These are phyloP conservation scores for Barnardius zonarius DNA, from an alignment of 2,113 vertebrate species.

Conservation along the genomic window DNA sequence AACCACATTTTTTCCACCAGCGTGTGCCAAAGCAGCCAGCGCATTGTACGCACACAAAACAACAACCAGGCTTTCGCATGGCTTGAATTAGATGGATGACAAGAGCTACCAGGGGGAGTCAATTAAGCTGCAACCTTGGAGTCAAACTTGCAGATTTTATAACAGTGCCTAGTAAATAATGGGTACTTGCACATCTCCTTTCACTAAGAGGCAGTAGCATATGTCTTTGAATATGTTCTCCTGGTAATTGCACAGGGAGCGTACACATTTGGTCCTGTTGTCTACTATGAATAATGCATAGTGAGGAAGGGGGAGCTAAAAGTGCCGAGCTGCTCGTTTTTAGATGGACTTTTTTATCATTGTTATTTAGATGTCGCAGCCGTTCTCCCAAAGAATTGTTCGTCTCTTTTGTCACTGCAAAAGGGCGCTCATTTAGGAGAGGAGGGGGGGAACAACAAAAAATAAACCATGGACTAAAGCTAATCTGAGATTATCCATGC, in stretches of 20 bases:
- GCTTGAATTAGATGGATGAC: constrained; percentile 50
- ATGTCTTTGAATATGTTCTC: constrained; percentile 67
- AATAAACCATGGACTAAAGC: not conserved
- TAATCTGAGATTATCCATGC: constrained; percentile 47
- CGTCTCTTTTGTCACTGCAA: not conserved
- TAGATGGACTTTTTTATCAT: constrained; percentile 53
- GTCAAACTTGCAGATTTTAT: constrained; percentile 70
- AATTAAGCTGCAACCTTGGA: constrained; percentile 61
- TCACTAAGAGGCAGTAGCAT: constrained; percentile 64
- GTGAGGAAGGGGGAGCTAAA: not conserved
- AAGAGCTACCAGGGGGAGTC: constrained; percentile 56
- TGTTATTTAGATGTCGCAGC: constrained; percentile 53
- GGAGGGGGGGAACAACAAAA: not conserved
- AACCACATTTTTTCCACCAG: constrained; percentile 69
- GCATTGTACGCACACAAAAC: constrained; percentile 27
- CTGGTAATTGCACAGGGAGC: constrained; percentile 56
- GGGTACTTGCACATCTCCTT: constrained; percentile 61
- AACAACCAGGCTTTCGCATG: not conserved
- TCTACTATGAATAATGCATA: constrained; percentile 68
- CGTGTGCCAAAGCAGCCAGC: constrained; percentile 35
- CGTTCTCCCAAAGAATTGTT: constrained; percentile 5
- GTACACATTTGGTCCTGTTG: constrained; percentile 54
- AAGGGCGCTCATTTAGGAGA: not conserved
- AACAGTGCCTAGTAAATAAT: constrained; percentile 66
- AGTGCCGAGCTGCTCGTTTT: constrained; percentile 25